Percentiles rank a stretch among this genome's conserved stretches.
Conservation (phyloP, 2,888 invertebrate species). For the Eilema depressum region DNA sequence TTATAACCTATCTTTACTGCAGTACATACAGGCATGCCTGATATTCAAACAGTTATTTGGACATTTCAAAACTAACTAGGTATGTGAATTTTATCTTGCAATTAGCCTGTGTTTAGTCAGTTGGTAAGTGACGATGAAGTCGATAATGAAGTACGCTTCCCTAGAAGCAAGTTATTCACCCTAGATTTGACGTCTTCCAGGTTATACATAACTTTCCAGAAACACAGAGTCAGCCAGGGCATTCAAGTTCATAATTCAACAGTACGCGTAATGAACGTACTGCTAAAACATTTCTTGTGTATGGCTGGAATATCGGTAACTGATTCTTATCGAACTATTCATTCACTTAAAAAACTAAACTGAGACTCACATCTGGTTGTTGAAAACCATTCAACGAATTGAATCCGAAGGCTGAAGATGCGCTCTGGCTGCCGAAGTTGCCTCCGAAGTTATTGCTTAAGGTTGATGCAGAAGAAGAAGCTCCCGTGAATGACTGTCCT, state of each 20-base stretch:
- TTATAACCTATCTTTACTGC: background rate
- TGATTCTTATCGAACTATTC: background rate
- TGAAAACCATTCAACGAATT: conserved; percentile 73
- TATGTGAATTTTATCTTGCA: background rate
- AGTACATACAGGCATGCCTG: background rate
- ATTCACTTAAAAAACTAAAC: background rate
- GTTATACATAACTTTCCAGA: no score
- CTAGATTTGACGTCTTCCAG: no score
- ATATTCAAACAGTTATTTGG: background rate
- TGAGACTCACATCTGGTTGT: conserved; percentile 67
- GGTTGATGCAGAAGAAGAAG: conserved; percentile 72
- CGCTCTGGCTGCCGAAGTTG: conserved; percentile 73
- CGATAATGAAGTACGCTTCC: no score
- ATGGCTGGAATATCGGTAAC: background rate
- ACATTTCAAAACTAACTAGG: background rate
- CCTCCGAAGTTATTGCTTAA: conserved; percentile 64
- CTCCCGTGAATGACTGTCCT: conserved; percentile 67
- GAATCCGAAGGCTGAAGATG: conserved; percentile 79
- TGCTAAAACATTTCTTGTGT: background rate
- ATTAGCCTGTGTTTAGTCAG: background rate
- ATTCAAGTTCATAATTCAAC: background rate
- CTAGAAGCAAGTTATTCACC: no score
- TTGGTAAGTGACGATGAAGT: background rate
- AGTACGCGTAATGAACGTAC: background rate
- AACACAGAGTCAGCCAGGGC: background rate